phyloP scores from a whole-genome alignment of 2,888 invertebrate species.

The Hydropsyche betteni region DNA sequence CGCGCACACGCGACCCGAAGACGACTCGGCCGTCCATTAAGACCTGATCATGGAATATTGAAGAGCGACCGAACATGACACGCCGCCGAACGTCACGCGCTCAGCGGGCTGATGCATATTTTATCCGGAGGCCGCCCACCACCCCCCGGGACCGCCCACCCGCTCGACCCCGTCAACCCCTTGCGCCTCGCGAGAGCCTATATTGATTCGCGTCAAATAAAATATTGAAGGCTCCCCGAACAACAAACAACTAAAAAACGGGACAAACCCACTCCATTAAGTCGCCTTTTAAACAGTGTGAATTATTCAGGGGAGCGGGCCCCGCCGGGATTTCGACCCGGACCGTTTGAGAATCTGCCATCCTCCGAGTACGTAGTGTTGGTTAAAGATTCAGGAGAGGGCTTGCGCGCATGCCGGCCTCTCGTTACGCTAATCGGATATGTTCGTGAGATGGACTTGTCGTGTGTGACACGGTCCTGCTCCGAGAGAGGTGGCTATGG shows the following conservation, averaged over 20 bases:
- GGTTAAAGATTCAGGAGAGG: constrained; percentile 24
- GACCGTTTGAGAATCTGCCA: constrained; percentile 11
- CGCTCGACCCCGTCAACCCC: not conserved
- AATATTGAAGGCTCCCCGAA: constrained; percentile 27
- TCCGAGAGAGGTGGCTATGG: not conserved
- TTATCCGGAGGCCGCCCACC: constrained; percentile 4
- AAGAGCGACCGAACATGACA: constrained; percentile 18
- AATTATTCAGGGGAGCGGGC: constrained; percentile 24
- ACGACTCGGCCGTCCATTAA: constrained; percentile 1
- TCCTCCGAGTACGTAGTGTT: not conserved
- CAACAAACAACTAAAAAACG: constrained; percentile 36
- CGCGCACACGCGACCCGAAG: constrained; percentile 17
- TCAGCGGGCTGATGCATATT: constrained; percentile 20
- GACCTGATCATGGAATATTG: constrained; percentile 28
- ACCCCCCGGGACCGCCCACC: not conserved
- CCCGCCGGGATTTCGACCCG: constrained; percentile 23
- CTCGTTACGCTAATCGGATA: constrained; percentile 32
- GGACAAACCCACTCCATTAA: constrained; percentile 33
- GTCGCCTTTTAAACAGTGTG: constrained; percentile 35
- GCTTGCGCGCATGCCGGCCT: not conserved
- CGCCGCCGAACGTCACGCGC: constrained; percentile 23
- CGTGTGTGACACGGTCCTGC: not conserved
- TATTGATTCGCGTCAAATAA: constrained; percentile 34
- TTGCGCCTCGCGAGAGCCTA: not conserved
- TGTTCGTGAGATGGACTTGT: constrained; percentile 23